Percentiles rank a stretch among this genome's conserved stretches.
phyloP scores from a whole-genome alignment of 2,113 vertebrate genomes.

The Xyliphius kryptos region DNA sequence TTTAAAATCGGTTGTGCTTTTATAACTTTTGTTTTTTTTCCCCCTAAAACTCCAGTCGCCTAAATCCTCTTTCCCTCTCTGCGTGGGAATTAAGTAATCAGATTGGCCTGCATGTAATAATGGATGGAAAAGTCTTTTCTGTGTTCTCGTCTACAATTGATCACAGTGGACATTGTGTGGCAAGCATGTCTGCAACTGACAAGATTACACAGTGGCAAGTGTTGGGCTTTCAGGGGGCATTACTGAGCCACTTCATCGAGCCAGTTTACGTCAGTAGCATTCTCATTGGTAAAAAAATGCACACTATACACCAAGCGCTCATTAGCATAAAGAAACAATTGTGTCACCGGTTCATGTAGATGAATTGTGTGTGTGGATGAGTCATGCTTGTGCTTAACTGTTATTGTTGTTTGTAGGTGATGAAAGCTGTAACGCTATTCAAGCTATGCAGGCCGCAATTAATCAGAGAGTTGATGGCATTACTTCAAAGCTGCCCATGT shows the following conservation, averaged over 20 bases:
- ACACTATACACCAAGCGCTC: not conserved
- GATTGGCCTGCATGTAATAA: constrained; percentile 77
- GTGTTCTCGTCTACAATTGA: constrained; percentile 64
- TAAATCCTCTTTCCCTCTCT: constrained; percentile 75
- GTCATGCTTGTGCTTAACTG: not conserved
- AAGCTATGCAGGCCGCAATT: constrained; percentile 78
- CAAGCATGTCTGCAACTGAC: constrained; percentile 87
- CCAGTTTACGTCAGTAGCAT: constrained; percentile 83
- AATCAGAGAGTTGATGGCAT: constrained; percentile 78
- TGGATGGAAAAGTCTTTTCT: constrained; percentile 83
- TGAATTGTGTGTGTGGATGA: not conserved
- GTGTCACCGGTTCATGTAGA: not conserved
- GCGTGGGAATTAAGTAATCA: constrained; percentile 78
- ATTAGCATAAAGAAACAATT: not conserved
- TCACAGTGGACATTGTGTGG: constrained; percentile 54
- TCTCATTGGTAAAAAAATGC: constrained; percentile 72
- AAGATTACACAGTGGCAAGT: constrained; percentile 92
- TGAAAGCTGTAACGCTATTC: constrained; percentile 63
- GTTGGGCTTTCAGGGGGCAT: constrained; percentile 84
- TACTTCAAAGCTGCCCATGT: constrained; percentile 74
- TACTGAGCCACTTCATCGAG: constrained; percentile 90
- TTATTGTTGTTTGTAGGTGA: constrained; percentile 60
- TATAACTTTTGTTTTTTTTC: not conserved
- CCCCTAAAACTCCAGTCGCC: constrained; percentile 55
- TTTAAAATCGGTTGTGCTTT: not conserved